Evolutionary conservation across 2,888 invertebrate genomes (phyloP).

Genomic region (Parnassius glacialis): DNA sequence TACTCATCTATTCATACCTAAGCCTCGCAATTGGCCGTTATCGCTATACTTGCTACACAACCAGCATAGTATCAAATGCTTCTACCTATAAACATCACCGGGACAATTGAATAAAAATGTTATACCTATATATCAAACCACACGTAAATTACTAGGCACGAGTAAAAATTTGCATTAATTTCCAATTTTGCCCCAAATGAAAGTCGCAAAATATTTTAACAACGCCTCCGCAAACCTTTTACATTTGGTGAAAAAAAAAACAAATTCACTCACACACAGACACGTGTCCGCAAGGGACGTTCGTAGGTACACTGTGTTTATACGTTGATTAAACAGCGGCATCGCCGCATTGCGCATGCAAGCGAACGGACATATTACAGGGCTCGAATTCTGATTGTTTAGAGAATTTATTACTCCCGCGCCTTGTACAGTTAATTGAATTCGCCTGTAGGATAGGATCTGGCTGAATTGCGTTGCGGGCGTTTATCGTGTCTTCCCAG

Average conservation of each 20-base stretch:
- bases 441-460: constrained; percentile 77
- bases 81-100: constrained; percentile 4
- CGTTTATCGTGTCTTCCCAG: constrained; percentile 69
- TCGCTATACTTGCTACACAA: no score
- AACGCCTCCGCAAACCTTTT: constrained; percentile 63
- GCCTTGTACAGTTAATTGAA: constrained; percentile 81
- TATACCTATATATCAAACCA: neutral
- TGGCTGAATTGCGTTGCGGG: constrained; percentile 67
- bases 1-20: no score
- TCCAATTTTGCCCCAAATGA: constrained; percentile 49
- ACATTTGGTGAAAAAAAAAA: constrained; percentile 40
- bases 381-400: constrained; percentile 81
- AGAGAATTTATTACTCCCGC: constrained; percentile 80
- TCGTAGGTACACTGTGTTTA: constrained; percentile 64
- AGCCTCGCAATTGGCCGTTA: no score
- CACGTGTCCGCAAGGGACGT: constrained; percentile 54
- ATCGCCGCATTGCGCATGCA: constrained; percentile 78
- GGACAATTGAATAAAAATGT: constrained; percentile 20
- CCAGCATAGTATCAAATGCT: no score
- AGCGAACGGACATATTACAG: constrained; percentile 77
- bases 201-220: constrained; percentile 58
- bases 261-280: constrained; percentile 47
- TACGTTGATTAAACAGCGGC: constrained; percentile 77
- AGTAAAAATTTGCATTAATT: constrained; percentile 63
- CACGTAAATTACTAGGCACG: constrained; percentile 37